Evolutionary conservation across 2,888 invertebrate species (phyloP), one percentile per base, ranked within the genome.

Genomic region (Oscheius myriophilus): DNA sequence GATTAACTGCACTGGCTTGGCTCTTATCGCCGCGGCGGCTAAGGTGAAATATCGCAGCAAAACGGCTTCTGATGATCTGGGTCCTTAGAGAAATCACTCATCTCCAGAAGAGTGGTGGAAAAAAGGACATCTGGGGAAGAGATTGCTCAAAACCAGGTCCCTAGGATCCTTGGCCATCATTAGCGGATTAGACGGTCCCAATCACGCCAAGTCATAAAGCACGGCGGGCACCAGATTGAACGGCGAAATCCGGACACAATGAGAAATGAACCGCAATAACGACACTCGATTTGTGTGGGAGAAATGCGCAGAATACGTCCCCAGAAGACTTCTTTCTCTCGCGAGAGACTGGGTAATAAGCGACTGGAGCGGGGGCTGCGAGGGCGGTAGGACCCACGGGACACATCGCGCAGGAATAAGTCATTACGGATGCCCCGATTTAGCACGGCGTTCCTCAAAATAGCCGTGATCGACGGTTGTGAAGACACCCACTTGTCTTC

Each of bases 401-500:
- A 43, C 57, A 61, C 49, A 46, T 61, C 46, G 61, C 46, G 61
- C 49, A 49, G 61, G 61, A 61, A 61, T 61, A 61, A 61, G 61
- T 61, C 61, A 61, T 61, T 49, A 61, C 33, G 33, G n/a, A 9
- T n/a, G 25, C 46, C 57, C 33, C n/a, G 61, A 61, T 61, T 61
- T 61, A 61, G 49, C 21, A n/a, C n/a, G n/a, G 16, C 25, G 11
- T 16, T 46, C 61, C 26, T 45, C 16, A 18, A 41, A 18, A 14
- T 21, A 54, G n/a, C n/a, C n/a, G n/a, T n/a, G 41, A 18, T 18
- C 7, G 21, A 2, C 23, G 18, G n/a, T n/a, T n/a, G n/a, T n/a
- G n/a, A 33, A 6, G 33, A 33, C 25, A 55, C 70, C 54, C 61
- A 70, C 67, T 75, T 81, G 42, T 70, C 66, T 46, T 55, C 68